Base-by-base conservation (phyloP, 1,140 invertebrate species). In the Rhizoglyphus robini region DNA sequence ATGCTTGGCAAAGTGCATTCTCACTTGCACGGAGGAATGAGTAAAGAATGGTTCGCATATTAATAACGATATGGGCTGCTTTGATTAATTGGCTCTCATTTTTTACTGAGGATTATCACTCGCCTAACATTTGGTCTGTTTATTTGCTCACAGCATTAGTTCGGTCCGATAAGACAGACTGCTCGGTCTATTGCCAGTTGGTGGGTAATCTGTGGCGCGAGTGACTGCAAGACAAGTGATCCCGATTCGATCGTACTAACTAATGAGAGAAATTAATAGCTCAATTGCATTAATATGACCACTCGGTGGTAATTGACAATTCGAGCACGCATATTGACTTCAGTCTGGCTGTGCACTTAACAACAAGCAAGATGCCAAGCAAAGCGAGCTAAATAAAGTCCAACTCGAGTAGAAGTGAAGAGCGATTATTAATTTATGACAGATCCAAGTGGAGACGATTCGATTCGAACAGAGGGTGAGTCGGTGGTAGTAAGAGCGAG, bases 321-420 rank as follows among this genome's bases (percentile, higher is more conserved):
- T 54, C 51, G 31, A 54, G 51, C 51, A 54, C 51, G 51, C 51
- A 54, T 54, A 54, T 54, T 54, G 51, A 54, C 51, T 25, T 23
- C n/a, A n/a, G n/a, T n/a, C n/a, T n/a, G n/a, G n/a, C n/a, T n/a
- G n/a, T n/a, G n/a, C n/a, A n/a, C n/a, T n/a, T n/a, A n/a, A n/a
- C n/a, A n/a, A n/a, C n/a, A n/a, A n/a, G n/a, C n/a, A n/a, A n/a
- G n/a, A n/a, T n/a, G n/a, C n/a, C n/a, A n/a, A n/a, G n/a, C n/a
- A n/a, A n/a, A n/a, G n/a, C n/a, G n/a, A n/a, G n/a, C n/a, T n/a
- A n/a, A n/a, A n/a, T n/a, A n/a, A n/a, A n/a, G 36, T 8, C 36
- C 36, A 41, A 41, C 36, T 8, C 18, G 8, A 18, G 36, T 41
- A 11, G 36, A n/a, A n/a, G n/a, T n/a, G n/a, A n/a, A n/a, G n/a